A percentile compares a stretch with the other conserved stretches of the same genome.
Conservation (phyloP, 2,797 vertebrate species). For the Erpetoichthys calabaricus region DNA sequence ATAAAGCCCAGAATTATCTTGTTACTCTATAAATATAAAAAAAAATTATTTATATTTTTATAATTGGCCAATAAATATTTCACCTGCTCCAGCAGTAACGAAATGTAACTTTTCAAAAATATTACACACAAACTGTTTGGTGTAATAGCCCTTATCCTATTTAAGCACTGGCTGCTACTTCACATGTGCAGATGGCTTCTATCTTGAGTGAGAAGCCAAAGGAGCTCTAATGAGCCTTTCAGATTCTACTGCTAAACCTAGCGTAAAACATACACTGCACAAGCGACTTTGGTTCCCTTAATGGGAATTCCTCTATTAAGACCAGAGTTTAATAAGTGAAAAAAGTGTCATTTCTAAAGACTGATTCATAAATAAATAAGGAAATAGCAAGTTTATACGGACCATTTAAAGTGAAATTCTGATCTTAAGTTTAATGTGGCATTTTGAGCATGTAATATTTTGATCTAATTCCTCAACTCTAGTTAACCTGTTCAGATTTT, state of each 20-base stretch:
- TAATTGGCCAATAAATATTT: too few species aligned
- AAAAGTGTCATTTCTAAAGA: slow-evolving; percentile 38
- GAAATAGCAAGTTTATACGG: slow-evolving; percentile 39
- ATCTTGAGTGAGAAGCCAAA: slow-evolving; percentile 34
- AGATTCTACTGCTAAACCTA: slow-evolving; percentile 51
- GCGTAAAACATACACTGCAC: slow-evolving; percentile 39
- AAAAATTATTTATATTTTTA: too few species aligned
- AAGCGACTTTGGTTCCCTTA: slow-evolving; percentile 37
- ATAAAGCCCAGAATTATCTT: too few species aligned
- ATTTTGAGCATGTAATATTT: slow-evolving; percentile 38
- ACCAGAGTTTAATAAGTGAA: slow-evolving; percentile 34
- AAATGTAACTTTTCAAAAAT: too few species aligned
- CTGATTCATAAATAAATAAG: slow-evolving; percentile 62
- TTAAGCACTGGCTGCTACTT: slow-evolving; percentile 41
- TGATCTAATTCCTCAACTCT: slow-evolving; percentile 27
- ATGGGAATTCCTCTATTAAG: slow-evolving; percentile 35
- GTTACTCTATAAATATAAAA: too few species aligned
- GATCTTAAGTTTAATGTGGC: slow-evolving; percentile 31
- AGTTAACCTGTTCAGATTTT: too few species aligned
- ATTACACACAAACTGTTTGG: slow-evolving; percentile 8
- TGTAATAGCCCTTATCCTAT: slow-evolving; percentile 42
- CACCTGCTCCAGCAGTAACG: too few species aligned
- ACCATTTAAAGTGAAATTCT: slow-evolving; percentile 43
- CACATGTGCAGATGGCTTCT: slow-evolving; percentile 51
- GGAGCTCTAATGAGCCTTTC: slow-evolving; percentile 60